Percentiles rank a stretch among this genome's conserved stretches.
Evolutionary conservation across 2,888 invertebrate genomes (phyloP).

Genomic region (Epicampocera succincta): DNA sequence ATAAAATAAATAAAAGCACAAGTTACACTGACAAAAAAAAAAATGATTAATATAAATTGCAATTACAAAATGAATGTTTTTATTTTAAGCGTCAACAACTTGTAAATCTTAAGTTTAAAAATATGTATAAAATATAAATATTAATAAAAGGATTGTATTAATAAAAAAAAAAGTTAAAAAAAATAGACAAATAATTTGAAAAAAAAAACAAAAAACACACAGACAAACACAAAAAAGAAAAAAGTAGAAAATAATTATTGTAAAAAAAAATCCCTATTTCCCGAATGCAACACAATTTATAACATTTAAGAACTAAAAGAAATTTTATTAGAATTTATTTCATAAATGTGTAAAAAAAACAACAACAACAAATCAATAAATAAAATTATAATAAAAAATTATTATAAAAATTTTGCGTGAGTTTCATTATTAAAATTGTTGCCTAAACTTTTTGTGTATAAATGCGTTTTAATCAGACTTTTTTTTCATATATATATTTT

Average conservation of each 20-base stretch:
- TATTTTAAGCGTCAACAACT: slow-evolving; percentile 8
- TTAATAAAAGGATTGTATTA: neutral
- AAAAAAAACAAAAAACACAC: neutral
- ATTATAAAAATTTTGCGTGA: slow-evolving; percentile 13
- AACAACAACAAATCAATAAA: slow-evolving; percentile 64
- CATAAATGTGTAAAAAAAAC: slow-evolving; percentile 70
- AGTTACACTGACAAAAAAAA: slow-evolving; percentile 36
- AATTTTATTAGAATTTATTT: slow-evolving; percentile 56
- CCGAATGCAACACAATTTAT: slow-evolving; percentile 26
- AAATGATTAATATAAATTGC: neutral
- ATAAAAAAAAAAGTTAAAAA: neutral
- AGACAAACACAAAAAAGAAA: slow-evolving; percentile 6
- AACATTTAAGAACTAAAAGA: slow-evolving; percentile 61
- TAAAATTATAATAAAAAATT: slow-evolving; percentile 41
- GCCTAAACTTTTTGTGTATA: no score
- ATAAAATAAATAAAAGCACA: slow-evolving; percentile 29
- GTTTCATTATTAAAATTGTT: slow-evolving; percentile 32
- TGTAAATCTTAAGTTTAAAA: slow-evolving; percentile 43
- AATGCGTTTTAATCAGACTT: no score
- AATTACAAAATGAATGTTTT: slow-evolving; percentile 27
- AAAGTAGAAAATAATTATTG: neutral
- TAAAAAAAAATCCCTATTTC: slow-evolving; percentile 1
- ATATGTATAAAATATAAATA: neutral
- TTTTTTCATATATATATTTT: slow-evolving; percentile 26
- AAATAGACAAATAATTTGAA: neutral